These are phyloP conservation scores for Serrognathus titanus DNA, from an alignment of 2,888 invertebrate species.

Conservation along the genomic window DNA sequence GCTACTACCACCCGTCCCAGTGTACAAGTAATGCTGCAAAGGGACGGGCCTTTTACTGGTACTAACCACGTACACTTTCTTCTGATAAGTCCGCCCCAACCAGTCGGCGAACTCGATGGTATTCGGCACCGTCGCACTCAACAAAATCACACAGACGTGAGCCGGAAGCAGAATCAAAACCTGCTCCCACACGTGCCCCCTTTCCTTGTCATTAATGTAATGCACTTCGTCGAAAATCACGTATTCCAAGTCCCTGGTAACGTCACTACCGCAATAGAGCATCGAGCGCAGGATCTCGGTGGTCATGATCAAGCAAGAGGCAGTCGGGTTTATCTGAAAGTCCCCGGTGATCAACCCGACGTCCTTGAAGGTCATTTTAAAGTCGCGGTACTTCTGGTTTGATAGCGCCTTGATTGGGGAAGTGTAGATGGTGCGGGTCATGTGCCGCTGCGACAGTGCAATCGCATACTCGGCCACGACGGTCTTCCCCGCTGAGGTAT, in stretches of 20 bases:
- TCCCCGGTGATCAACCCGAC: slow-evolving; percentile 95
- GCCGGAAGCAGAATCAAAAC: slow-evolving; percentile 89
- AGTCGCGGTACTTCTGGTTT: slow-evolving; percentile 98
- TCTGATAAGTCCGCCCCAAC: slow-evolving; percentile 83
- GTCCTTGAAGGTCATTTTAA: slow-evolving; percentile 86
- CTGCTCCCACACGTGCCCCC: slow-evolving; percentile 99
- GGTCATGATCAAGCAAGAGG: slow-evolving; percentile 97
- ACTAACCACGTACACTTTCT: slow-evolving; percentile 89
- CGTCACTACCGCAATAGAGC: slow-evolving; percentile 92
- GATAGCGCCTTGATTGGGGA: slow-evolving; percentile 99
- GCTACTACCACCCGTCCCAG: slow-evolving; percentile 72
- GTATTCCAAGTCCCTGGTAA: slow-evolving; percentile 94
- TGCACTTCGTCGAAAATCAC: slow-evolving; percentile 99
- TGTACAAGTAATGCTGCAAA: slow-evolving; percentile 89
- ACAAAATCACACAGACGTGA: slow-evolving; percentile 92
- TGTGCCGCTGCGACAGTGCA: slow-evolving; percentile 87
- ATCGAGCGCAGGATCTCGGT: slow-evolving; percentile 97
- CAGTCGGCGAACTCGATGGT: slow-evolving; percentile 93
- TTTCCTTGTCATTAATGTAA: slow-evolving; percentile 86
- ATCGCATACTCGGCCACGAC: slow-evolving; percentile 99
- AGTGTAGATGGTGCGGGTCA: slow-evolving; percentile 93
- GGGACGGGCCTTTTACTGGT: slow-evolving; percentile 94
- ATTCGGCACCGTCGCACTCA: slow-evolving; percentile 98
- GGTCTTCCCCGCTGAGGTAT: slow-evolving; percentile 98
- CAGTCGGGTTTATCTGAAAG: slow-evolving; percentile 90